Evolutionary conservation across 2,113 vertebrate genomes (phyloP), one percentile per base, ranked within the genome.

Genomic region (Vulpes lagopus): DNA sequence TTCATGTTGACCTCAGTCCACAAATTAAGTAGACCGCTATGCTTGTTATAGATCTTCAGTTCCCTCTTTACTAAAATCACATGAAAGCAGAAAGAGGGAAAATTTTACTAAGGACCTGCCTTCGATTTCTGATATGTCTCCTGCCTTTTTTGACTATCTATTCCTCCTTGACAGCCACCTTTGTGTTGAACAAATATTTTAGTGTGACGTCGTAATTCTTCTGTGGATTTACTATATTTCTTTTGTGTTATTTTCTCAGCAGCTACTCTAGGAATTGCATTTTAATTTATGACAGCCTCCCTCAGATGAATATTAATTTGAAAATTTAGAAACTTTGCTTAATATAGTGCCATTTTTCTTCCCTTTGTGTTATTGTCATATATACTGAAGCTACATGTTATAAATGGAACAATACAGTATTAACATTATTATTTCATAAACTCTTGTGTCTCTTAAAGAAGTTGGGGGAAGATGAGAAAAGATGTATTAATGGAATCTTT

Each of bases 131-230:
- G 38, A 14, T 38, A 23, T 35, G 12, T 23, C 16, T 78, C 55
- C 4, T 82, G 5, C 64, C 23, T 20, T 91, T 89, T 84, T 64
- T 51, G 14, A 71, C 53, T 55, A 57, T 69, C 43, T 81, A 11
- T 27, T 89, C 16, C 30, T 90, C 12, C 35, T 57, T 88, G 30
- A 81, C 64, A n/a, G 22, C 25, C 27, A 51, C 23, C 43, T 57
- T 84, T 78, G 69, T 16, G 5, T 25, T 84, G 20, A 86, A 82
- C 22, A 89, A 64, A 57, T 86, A 94, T 65, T 91, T 96, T 73
- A 89, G 12, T 35, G 2, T 69, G 17, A 3, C 20, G 25, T 23
- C 92, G 20, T 23, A 19, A 60, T 86, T 85, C 19, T 79, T 38
- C 19, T 30, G 3, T 59, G 15, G 32, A 81, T 67, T 82, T 79